These are phyloP conservation scores for Amphilophus citrinellus DNA, from an alignment of 2,113 vertebrate genomes.

Conservation along the genomic window DNA sequence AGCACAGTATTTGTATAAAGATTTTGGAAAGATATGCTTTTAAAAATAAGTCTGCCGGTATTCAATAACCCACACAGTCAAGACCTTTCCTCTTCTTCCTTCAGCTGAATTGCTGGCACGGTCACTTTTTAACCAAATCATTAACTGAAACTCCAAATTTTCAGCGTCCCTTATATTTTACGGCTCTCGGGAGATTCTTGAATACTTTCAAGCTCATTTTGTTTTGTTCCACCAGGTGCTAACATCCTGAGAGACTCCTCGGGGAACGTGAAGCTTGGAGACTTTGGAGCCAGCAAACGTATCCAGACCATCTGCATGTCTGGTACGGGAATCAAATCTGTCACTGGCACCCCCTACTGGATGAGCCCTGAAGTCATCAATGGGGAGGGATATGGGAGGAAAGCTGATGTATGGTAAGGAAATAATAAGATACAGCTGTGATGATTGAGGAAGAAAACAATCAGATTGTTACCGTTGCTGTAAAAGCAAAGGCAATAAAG, in stretches of 20 bases:
- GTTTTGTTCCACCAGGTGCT: constrained; percentile 83
- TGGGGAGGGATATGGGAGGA: constrained; percentile 92
- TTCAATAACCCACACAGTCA: background rate
- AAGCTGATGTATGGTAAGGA: constrained; percentile 93
- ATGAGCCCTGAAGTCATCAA: constrained; percentile 96
- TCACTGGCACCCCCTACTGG: constrained; percentile 95
- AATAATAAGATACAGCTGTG: background rate
- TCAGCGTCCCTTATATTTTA: background rate
- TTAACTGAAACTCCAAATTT: constrained; percentile 12
- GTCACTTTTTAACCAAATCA: background rate
- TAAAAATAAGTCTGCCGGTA: background rate
- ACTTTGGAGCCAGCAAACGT: constrained; percentile 94
- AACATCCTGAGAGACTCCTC: constrained; percentile 93
- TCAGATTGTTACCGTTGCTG: background rate
- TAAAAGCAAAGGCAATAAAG: background rate
- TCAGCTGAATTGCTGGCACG: constrained; percentile 4
- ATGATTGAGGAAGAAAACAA: constrained; percentile 15
- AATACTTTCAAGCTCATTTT: constrained; percentile 37
- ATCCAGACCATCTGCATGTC: constrained; percentile 97
- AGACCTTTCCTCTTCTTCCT: constrained; percentile 5
- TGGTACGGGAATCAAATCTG: constrained; percentile 93
- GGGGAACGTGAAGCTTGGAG: constrained; percentile 93
- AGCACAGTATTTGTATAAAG: background rate
- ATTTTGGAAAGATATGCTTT: constrained; percentile 4
- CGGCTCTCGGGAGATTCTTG: constrained; percentile 28